Conservation (phyloP, 2,797 vertebrate genomes). For the Babyrousa celebensis region DNA sequence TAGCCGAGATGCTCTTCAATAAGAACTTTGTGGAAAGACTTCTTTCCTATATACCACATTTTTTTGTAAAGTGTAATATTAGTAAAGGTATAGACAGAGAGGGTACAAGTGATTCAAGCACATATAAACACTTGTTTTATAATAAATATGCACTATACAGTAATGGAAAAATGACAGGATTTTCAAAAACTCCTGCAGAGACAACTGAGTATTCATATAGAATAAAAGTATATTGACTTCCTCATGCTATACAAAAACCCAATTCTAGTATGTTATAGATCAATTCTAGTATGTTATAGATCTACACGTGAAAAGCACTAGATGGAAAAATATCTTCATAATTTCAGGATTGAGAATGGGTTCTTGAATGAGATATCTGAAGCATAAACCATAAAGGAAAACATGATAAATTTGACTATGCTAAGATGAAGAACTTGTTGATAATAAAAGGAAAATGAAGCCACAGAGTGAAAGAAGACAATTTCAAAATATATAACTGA, state of each 20-base stretch:
- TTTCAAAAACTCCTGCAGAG: constrained; percentile 21
- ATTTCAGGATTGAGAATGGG: background rate
- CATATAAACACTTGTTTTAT: background rate
- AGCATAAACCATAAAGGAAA: background rate
- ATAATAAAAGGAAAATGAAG: background rate
- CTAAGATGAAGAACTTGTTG: background rate
- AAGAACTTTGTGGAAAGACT: background rate
- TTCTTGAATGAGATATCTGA: background rate
- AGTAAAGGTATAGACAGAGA: background rate
- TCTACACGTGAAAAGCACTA: background rate
- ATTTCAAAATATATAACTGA: background rate
- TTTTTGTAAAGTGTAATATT: background rate
- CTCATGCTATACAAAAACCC: background rate
- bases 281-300: background rate
- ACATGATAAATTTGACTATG: background rate
- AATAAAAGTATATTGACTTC: background rate
- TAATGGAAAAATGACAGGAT: background rate
- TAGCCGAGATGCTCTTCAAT: background rate
- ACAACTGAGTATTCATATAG: background rate
- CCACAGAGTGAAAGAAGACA: constrained; percentile 25
- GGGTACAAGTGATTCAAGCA: background rate
- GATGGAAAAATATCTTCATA: background rate
- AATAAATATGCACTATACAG: background rate
- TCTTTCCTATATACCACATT: background rate
- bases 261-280: background rate